Evolutionary conservation across 1,140 invertebrate genomes (phyloP).

Genomic region (Eurytemora carolleeae): DNA sequence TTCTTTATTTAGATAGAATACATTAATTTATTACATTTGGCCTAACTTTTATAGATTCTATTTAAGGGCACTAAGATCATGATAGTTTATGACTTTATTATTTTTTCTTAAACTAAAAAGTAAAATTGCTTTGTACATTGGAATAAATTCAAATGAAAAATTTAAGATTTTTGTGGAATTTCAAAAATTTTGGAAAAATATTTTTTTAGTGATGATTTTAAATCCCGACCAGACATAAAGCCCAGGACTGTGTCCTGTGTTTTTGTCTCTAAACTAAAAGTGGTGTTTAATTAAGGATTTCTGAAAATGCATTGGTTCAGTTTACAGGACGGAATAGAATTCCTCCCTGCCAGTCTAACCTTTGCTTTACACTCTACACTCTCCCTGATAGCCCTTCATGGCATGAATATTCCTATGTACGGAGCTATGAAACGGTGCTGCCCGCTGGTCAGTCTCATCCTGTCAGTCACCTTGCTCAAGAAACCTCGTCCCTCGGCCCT

Average conservation of each 20-base stretch:
- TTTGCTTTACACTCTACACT: slow-evolving; percentile 29
- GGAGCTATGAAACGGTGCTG: slow-evolving; percentile 32
- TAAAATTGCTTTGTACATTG: too few relatives aligned
- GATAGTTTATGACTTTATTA: too few relatives aligned
- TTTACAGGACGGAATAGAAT: slow-evolving; percentile 23
- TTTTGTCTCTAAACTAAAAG: slow-evolving; percentile 9
- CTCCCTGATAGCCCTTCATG: slow-evolving; percentile 27
- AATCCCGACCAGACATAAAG: too few relatives aligned
- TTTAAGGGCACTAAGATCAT: too few relatives aligned
- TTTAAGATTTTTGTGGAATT: slow-evolving; percentile 11
- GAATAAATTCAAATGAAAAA: not conserved
- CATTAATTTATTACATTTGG: too few relatives aligned
- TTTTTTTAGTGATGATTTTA: too few relatives aligned
- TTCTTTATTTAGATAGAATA: too few relatives aligned
- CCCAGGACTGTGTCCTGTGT: too few relatives aligned
- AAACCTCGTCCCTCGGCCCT: slow-evolving; percentile 24
- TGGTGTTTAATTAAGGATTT: slow-evolving; percentile 15
- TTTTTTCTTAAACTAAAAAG: too few relatives aligned
- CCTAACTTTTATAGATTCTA: too few relatives aligned
- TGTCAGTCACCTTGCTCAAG: slow-evolving; percentile 26
- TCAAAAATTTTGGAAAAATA: slow-evolving; percentile 22
- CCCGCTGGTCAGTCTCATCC: slow-evolving; percentile 29
- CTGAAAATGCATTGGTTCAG: slow-evolving; percentile 24
- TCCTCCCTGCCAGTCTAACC: slow-evolving; percentile 28
- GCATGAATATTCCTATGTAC: slow-evolving; percentile 36